Evolutionary conservation across 2,113 vertebrate genomes (phyloP).

Genomic region (Eretmochelys imbricata): DNA sequence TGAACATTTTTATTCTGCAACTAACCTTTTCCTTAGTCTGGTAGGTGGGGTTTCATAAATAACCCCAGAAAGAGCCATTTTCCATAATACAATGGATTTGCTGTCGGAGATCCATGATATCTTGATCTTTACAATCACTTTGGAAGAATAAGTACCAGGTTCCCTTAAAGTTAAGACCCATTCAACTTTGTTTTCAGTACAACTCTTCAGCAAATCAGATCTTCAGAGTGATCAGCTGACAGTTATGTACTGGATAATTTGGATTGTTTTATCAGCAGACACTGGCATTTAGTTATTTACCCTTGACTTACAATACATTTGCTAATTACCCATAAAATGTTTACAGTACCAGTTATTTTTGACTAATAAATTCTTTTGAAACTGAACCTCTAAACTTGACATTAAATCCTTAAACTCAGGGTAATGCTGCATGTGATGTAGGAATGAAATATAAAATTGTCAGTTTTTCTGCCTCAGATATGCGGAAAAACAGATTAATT

Average conservation of each 20-base stretch:
- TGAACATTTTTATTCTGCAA: neutral
- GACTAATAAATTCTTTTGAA: constrained; percentile 11
- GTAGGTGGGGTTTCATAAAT: neutral
- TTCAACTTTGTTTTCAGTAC: neutral
- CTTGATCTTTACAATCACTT: neutral
- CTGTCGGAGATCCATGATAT: neutral
- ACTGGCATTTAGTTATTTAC: neutral
- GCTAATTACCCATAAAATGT: neutral
- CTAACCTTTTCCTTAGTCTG: neutral
- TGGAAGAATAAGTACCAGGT: neutral
- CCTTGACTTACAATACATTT: neutral
- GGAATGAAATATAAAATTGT: neutral
- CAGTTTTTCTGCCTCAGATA: neutral
- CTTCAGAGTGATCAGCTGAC: neutral
- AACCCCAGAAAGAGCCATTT: neutral
- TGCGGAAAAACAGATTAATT: neutral
- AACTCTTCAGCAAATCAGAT: neutral
- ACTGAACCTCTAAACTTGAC: neutral
- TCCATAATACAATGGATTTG: neutral
- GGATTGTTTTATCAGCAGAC: neutral
- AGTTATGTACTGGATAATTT: neutral
- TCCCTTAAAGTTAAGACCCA: neutral
- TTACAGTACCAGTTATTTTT: neutral
- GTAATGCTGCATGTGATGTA: constrained; percentile 11
- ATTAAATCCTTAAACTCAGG: neutral